Percentiles rank a stretch among this genome's conserved stretches.
Evolutionary conservation across 2,888 invertebrate genomes (phyloP).

Genomic region (Papilio protenor): DNA sequence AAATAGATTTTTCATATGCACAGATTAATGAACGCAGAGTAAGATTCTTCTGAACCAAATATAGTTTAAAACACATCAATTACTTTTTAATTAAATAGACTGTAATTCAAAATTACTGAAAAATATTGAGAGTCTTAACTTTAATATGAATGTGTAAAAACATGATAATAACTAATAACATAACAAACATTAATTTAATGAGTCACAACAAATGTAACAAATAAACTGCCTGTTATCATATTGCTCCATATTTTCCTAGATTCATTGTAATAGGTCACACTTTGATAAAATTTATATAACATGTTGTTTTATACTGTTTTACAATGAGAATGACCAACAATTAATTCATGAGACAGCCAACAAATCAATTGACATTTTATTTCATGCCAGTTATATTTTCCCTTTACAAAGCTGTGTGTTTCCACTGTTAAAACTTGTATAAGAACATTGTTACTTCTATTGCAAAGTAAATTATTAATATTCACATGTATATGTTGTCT

Average conservation of each 20-base stretch:
- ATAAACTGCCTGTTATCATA: conserved; percentile 35
- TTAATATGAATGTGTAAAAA: background rate
- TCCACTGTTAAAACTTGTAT: too few relatives aligned
- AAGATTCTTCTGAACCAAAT: background rate
- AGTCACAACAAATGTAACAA: conserved; percentile 24
- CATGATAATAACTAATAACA: conserved; percentile 1
- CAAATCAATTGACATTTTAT: background rate
- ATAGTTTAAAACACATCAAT: background rate
- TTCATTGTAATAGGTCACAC: conserved; percentile 26
- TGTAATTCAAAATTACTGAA: background rate
- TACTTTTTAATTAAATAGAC: background rate
- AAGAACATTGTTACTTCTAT: too few relatives aligned
- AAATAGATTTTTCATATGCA: conserved; percentile 30
- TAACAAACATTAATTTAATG: conserved; percentile 1
- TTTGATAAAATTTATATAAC: conserved; percentile 23
- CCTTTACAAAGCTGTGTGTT: too few relatives aligned
- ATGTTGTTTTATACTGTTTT: background rate
- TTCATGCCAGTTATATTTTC: background rate
- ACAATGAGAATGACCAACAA: background rate
- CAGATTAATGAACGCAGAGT: background rate
- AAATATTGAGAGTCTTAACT: background rate
- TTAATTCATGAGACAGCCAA: background rate
- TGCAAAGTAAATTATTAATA: too few relatives aligned
- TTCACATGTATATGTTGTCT: background rate
- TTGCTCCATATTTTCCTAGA: conserved; percentile 28